Evolutionary conservation across 1,140 invertebrate genomes (phyloP).

Genomic region (Venustaconcha ellipsiformis): DNA sequence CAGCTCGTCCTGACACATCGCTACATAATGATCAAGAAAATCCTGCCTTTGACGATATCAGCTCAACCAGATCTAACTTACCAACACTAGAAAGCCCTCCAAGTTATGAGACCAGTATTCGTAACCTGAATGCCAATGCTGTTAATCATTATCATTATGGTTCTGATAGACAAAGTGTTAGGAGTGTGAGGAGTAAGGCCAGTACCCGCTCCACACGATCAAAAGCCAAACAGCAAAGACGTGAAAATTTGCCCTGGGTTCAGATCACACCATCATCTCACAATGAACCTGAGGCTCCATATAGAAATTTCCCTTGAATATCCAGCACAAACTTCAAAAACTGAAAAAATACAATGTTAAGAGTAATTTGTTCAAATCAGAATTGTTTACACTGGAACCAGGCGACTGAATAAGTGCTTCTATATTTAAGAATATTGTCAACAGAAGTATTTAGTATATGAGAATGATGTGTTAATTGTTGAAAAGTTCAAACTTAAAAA

Average conservation of each 20-base stretch:
- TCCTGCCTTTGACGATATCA: constrained; percentile 43
- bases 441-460: no score
- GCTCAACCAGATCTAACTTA: constrained; percentile 26
- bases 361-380: no score
- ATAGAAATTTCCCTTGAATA: constrained; percentile 42
- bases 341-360: no score
- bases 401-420: no score
- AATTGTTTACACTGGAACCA: no score
- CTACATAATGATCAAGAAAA: constrained; percentile 32
- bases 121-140: constrained; percentile 43
- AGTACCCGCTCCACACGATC: constrained; percentile 45
- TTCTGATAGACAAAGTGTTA: constrained; percentile 56
- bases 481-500: no score
- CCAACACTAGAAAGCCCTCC: constrained; percentile 54
- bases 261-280: constrained; percentile 58
- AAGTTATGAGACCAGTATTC: constrained; percentile 61
- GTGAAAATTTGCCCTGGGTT: constrained; percentile 63
- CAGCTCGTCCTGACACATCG: background rate
- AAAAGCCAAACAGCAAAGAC: constrained; percentile 36
- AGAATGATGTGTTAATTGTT: no score
- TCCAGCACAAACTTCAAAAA: no score
- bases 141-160: constrained; percentile 44
- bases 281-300: constrained; percentile 34
- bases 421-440: no score
- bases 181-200: constrained; percentile 52